These are phyloP conservation scores for Hemibagrus wyckioides DNA, from an alignment of 2,113 vertebrate species.

Conservation along the genomic window DNA sequence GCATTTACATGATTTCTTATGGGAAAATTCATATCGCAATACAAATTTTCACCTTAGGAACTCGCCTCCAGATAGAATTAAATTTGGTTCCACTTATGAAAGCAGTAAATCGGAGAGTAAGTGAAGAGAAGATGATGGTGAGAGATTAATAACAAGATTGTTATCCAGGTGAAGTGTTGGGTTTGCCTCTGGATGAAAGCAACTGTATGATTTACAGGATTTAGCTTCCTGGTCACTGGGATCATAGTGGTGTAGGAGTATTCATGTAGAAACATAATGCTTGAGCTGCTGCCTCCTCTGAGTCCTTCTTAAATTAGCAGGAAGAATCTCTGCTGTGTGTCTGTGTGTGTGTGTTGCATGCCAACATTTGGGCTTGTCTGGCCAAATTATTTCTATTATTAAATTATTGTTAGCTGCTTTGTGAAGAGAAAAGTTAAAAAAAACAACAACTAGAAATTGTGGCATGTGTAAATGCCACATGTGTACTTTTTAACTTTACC, in stretches of 20 bases:
- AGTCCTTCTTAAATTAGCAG: not conserved
- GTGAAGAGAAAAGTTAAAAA: not conserved
- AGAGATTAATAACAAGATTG: not conserved
- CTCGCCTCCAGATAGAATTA: too few relatives aligned
- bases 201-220: not conserved
- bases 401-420: not conserved
- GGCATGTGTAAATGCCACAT: too few relatives aligned
- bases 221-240: not conserved
- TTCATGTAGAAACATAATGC: not conserved
- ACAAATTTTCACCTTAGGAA: too few relatives aligned
- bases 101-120: not conserved
- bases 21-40: too few relatives aligned
- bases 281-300: not conserved
- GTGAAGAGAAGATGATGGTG: not conserved
- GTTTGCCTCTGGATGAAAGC: not conserved
- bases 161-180: too few relatives aligned
- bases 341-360: not conserved
- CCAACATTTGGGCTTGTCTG: not conserved
- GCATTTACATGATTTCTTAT: too few relatives aligned
- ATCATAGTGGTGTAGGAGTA: not conserved
- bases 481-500: too few relatives aligned
- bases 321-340: conserved; percentile 24
- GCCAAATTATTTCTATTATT: not conserved
- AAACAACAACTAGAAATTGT: not conserved
- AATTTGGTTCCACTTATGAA: too few relatives aligned